phyloP scores from a whole-genome alignment of 2,797 vertebrate species.

The Macropus fuliginosus region DNA sequence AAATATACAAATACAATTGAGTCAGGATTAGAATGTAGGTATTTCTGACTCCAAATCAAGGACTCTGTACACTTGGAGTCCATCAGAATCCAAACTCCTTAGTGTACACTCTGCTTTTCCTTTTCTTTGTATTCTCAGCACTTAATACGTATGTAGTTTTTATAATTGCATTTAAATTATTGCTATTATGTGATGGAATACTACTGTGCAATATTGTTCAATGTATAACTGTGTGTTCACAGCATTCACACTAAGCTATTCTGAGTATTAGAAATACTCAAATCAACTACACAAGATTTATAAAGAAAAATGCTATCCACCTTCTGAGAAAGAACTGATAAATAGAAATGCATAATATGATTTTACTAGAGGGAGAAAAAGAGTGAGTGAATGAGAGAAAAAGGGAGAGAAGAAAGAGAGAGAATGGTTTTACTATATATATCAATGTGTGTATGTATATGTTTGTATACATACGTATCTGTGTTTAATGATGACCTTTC shows the following conservation, averaged over 20 bases:
- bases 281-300: not conserved
- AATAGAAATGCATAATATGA: not conserved
- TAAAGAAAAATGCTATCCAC: not conserved
- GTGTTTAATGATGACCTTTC: not conserved
- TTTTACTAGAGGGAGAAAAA: not conserved
- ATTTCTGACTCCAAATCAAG: not conserved
- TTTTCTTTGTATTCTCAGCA: not conserved
- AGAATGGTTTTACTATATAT: too few relatives aligned
- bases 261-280: too few relatives aligned
- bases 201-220: not conserved
- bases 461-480: not conserved
- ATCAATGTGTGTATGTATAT: not conserved
- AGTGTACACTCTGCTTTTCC: not conserved
- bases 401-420: too few relatives aligned
- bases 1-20: not conserved
- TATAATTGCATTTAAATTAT: not conserved
- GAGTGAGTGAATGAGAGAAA: too few relatives aligned
- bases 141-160: not conserved
- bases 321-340: slow-evolving; percentile 15
- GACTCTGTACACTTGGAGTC: not conserved
- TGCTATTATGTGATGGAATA: not conserved
- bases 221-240: not conserved
- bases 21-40: not conserved
- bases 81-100: not conserved
- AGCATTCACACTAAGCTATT: not conserved